Evolutionary conservation across 2,888 invertebrate genomes (phyloP), one percentile per base, ranked within the genome.

Genomic region (Gymnosoma rotundatum): DNA sequence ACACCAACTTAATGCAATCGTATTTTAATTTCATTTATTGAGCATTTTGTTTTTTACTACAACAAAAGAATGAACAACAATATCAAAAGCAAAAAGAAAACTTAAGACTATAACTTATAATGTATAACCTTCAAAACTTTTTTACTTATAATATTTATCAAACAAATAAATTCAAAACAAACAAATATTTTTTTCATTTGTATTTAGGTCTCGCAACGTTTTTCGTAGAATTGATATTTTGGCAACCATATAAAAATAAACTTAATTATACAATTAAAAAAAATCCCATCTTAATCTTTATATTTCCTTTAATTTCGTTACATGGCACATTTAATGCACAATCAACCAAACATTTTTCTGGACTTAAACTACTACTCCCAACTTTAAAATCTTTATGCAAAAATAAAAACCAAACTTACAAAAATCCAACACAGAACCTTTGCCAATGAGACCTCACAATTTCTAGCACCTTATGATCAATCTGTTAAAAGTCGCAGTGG

Each of bases 371-470:
- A 48, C 42, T 42, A 56, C 25, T 72, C 38, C 64, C 32, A 58
- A 70, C 75, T 64, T 20, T 75, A 48, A 78, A 60, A 38, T 58
- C 54, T 56, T 45, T 66, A n/a, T 56, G 56, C 72, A 66, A 70
- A 50, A 14, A 81, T 50, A 32, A 32, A 32, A 32, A 32, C 3
- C 6, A 32, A 32, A 32, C 32, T 16, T 54, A 56, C 20, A 56
- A 73, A 56, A 56, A 56, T 50, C 73, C 52, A 69, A 12, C 92
- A 84, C 91, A 96, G 96, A 92, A 94, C 94, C 48, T 96, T 95
- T 92, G 95, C 95, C 82, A 94, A 93, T 88, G 96, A 96, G 93
- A 95, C 95, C 64, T 94, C 94, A 86, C 95, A 95, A 91, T 96
- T 96, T 91, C 92, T 95, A 89, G 95, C 96, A 61, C 95, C 95